phyloP scores from a whole-genome alignment of 2,888 invertebrate genomes.

The Arge pagana region DNA sequence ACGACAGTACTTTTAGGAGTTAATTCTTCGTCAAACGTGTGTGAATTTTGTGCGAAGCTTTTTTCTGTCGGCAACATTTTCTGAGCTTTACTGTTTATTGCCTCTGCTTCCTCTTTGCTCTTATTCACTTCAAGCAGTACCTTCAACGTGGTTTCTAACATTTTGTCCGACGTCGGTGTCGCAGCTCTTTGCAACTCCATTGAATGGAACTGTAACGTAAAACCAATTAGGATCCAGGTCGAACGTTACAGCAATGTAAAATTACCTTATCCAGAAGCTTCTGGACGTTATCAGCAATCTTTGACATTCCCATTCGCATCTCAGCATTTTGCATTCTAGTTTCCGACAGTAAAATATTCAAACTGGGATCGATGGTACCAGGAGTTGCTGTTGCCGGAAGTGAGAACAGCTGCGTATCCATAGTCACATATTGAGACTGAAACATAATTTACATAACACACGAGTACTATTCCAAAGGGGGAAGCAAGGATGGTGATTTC shows the following conservation, averaged over 20 bases:
- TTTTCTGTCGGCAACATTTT: background rate
- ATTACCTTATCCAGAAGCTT: slow-evolving; percentile 62
- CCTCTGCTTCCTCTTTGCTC: slow-evolving; percentile 14
- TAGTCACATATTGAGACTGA: slow-evolving; percentile 41
- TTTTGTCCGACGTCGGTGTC: slow-evolving; percentile 37
- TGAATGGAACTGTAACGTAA: slow-evolving; percentile 43
- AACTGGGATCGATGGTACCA: slow-evolving; percentile 54
- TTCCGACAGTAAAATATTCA: slow-evolving; percentile 65
- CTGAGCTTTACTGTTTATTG: slow-evolving; percentile 8
- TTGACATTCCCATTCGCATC: slow-evolving; percentile 67
- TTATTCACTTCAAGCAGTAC: slow-evolving; percentile 41
- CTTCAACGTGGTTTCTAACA: slow-evolving; percentile 43
- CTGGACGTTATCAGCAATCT: slow-evolving; percentile 69
- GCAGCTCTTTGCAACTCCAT: slow-evolving; percentile 49
- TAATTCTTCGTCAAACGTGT: slow-evolving; percentile 1
- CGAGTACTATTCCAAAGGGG: no score
- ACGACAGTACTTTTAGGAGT: background rate
- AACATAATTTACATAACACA: no score
- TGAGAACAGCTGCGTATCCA: slow-evolving; percentile 46
- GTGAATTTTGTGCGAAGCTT: background rate
- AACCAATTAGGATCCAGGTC: slow-evolving; percentile 12
- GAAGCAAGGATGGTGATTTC: no score
- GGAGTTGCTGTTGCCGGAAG: slow-evolving; percentile 38
- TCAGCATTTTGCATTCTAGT: slow-evolving; percentile 69
- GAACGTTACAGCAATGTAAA: slow-evolving; percentile 8